Conservation (phyloP, 2,888 invertebrate species). For the Caenorhabditis sp. region DNA sequence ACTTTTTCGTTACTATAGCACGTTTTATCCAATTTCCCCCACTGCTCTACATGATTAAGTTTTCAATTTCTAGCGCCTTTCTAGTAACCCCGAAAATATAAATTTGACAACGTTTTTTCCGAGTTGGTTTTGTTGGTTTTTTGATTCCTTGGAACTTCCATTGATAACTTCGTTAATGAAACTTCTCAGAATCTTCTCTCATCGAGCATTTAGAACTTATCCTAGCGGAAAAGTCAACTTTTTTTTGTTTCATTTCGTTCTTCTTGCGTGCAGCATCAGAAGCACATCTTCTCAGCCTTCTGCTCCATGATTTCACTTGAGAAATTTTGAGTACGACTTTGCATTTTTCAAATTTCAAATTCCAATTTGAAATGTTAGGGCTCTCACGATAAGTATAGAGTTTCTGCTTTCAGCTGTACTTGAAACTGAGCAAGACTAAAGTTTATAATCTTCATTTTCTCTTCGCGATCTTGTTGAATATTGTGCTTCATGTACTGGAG, state of each 20-base stretch:
- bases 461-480: no score
- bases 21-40: conserved; percentile 6
- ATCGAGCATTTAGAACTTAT: neutral
- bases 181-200: neutral
- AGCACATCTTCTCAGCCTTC: neutral
- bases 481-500: no score
- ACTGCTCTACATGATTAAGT: conserved; percentile 5
- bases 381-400: neutral
- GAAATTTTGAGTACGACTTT: neutral
- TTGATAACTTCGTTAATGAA: neutral
- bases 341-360: neutral
- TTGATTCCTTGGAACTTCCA: neutral
- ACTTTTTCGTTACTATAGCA: neutral
- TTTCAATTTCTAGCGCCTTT: neutral
- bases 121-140: conserved; percentile 14
- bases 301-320: neutral
- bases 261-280: neutral
- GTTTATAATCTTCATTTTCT: no score
- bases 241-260: neutral
- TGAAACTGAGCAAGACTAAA: no score
- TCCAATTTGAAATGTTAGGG: neutral
- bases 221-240: neutral
- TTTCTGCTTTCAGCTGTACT: neutral
- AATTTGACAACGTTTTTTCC: neutral
- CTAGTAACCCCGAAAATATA: neutral